phyloP scores from a whole-genome alignment of 1,140 invertebrate genomes.

The Drosophila ananassae region DNA sequence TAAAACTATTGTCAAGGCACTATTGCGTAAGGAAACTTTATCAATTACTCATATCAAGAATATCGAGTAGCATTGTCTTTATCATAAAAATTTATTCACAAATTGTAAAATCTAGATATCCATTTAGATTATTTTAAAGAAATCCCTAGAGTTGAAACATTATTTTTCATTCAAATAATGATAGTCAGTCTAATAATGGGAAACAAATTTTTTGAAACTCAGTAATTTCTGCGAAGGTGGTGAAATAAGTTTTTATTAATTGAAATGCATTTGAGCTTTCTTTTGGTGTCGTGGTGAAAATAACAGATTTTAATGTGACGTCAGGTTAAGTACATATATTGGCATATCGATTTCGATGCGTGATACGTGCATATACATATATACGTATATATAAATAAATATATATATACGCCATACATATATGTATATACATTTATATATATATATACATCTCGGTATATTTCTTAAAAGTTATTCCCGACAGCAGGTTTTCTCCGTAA shows the following conservation, averaged over 20 bases:
- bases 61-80: too few relatives aligned
- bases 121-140: too few relatives aligned
- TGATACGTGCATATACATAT: not conserved
- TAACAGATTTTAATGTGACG: slow-evolving; percentile 41
- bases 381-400: not conserved
- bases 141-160: too few relatives aligned
- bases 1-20: too few relatives aligned
- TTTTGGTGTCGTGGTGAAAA: slow-evolving; percentile 44
- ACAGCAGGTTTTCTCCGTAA: slow-evolving; percentile 22
- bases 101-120: too few relatives aligned
- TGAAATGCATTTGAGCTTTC: slow-evolving; percentile 11
- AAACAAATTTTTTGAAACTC: too few relatives aligned
- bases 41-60: too few relatives aligned
- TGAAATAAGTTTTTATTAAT: not conserved
- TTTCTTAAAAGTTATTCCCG: not conserved
- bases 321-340: slow-evolving; percentile 62
- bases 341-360: slow-evolving; percentile 30
- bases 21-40: too few relatives aligned
- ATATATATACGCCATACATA: not conserved
- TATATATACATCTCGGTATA: not conserved
- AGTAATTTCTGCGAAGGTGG: not conserved
- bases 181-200: too few relatives aligned
- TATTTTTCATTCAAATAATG: too few relatives aligned
- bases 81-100: too few relatives aligned
- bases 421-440: slow-evolving; percentile 36